These are phyloP conservation scores for human (Homo sapiens) DNA, from an alignment of 2,113 vertebrate species.

Conservation along the genomic window DNA sequence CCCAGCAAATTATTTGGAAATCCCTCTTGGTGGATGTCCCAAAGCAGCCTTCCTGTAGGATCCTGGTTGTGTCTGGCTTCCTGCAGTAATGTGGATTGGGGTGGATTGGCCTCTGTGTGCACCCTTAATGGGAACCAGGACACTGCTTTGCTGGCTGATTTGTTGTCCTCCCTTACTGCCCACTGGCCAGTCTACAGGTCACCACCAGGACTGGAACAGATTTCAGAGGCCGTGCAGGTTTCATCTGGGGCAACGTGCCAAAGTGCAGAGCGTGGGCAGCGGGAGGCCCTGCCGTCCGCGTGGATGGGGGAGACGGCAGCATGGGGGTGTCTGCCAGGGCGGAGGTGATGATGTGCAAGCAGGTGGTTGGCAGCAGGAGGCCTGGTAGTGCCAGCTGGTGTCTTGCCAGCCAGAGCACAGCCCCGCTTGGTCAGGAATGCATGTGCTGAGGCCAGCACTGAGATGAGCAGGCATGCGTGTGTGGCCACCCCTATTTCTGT, in stretches of 20 bases:
- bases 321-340: neutral
- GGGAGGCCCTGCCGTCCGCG: neutral
- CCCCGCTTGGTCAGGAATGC: neutral
- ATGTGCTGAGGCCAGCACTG: neutral
- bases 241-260: neutral
- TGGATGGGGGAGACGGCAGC: neutral
- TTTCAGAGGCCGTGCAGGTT: neutral
- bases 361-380: conserved; percentile 43
- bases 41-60: neutral
- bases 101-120: neutral
- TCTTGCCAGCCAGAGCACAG: neutral
- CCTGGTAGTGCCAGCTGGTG: conserved; percentile 31
- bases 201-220: neutral
- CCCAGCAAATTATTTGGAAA: neutral
- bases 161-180: neutral
- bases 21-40: neutral
- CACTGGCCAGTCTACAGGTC: neutral
- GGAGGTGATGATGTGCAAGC: neutral
- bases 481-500: neutral
- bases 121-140: neutral
- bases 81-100: neutral
- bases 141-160: neutral
- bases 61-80: neutral
- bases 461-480: neutral
- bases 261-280: neutral